phyloP scores from a whole-genome alignment of 2,888 invertebrate genomes.

The Acanthococcus lagerstroemiae region DNA sequence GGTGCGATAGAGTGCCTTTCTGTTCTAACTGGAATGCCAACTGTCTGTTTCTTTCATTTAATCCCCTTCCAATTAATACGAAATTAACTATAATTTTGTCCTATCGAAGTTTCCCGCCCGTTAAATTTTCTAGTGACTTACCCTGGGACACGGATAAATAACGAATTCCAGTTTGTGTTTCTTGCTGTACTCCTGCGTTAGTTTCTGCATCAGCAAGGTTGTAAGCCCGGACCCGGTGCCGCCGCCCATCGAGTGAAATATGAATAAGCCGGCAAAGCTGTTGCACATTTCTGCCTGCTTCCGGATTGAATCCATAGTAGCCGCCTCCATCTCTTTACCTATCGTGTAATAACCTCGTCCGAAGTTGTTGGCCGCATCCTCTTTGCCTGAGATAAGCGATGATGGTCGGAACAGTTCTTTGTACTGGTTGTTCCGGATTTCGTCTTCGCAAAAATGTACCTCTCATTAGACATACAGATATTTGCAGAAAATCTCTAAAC shows the following conservation, averaged over 20 bases:
- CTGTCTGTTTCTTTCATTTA: too few relatives aligned
- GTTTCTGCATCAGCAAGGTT: conserved; percentile 8
- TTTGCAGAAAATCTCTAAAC: too few relatives aligned
- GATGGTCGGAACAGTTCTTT: conserved; percentile 18
- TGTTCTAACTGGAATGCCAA: too few relatives aligned
- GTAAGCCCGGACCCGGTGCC: conserved; percentile 18
- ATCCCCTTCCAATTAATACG: too few relatives aligned
- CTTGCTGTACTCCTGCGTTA: background rate
- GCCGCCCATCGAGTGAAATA: conserved; percentile 20
- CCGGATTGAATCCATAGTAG: conserved; percentile 4
- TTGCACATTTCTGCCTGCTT: conserved; percentile 9
- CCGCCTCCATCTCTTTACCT: conserved; percentile 12
- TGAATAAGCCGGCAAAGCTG: conserved; percentile 12
- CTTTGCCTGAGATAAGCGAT: conserved; percentile 14
- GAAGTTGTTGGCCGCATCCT: conserved; percentile 20
- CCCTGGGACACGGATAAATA: conserved; percentile 12
- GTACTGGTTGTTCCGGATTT: conserved; percentile 18
- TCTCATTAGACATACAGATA: too few relatives aligned
- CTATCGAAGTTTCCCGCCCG: too few relatives aligned
- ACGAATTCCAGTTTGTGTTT: conserved; percentile 19
- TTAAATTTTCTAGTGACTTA: too few relatives aligned
- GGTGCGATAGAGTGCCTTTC: too few relatives aligned
- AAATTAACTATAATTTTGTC: too few relatives aligned
- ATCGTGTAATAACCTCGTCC: conserved; percentile 18
- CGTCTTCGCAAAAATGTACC: too few relatives aligned